These are phyloP conservation scores for Saxidomus purpurata DNA, from an alignment of 1,140 invertebrate species.

Conservation along the genomic window DNA sequence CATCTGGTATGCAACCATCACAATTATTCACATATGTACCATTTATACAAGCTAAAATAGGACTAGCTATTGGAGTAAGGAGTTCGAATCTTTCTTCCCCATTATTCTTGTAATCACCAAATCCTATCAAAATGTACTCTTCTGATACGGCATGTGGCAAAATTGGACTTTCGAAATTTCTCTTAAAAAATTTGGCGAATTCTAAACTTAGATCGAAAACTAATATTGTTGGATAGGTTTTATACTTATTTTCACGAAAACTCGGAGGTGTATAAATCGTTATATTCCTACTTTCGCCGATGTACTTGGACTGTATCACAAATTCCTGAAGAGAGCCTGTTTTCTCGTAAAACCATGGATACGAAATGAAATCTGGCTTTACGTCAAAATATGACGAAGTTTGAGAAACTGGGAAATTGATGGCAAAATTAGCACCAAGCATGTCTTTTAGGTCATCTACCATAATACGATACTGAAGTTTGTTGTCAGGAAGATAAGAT, in stretches of 20 bases:
- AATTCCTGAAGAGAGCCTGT: neutral
- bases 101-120: slow-evolving; percentile 44
- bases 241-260: slow-evolving; percentile 57
- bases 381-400: slow-evolving; percentile 29
- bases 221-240: slow-evolving; percentile 30
- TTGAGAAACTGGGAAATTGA: slow-evolving; percentile 38
- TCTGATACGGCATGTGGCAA: slow-evolving; percentile 1
- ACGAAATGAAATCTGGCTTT: slow-evolving; percentile 2
- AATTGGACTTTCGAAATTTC: neutral
- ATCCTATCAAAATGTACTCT: slow-evolving; percentile 22
- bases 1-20: neutral
- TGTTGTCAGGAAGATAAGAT: neutral
- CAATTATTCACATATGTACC: slow-evolving; percentile 6
- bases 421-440: slow-evolving; percentile 53
- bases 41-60: neutral
- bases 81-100: neutral
- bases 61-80: slow-evolving; percentile 3
- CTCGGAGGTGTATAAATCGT: slow-evolving; percentile 33
- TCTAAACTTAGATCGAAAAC: slow-evolving; percentile 24
- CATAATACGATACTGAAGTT: slow-evolving; percentile 36
- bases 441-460: slow-evolving; percentile 18
- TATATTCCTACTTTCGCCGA: slow-evolving; percentile 3
- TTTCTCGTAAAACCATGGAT: slow-evolving; percentile 41
- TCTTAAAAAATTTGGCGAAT: neutral
- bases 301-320: neutral